Conservation (phyloP, 2,797 vertebrate genomes). For the Centropyge bicolor region DNA sequence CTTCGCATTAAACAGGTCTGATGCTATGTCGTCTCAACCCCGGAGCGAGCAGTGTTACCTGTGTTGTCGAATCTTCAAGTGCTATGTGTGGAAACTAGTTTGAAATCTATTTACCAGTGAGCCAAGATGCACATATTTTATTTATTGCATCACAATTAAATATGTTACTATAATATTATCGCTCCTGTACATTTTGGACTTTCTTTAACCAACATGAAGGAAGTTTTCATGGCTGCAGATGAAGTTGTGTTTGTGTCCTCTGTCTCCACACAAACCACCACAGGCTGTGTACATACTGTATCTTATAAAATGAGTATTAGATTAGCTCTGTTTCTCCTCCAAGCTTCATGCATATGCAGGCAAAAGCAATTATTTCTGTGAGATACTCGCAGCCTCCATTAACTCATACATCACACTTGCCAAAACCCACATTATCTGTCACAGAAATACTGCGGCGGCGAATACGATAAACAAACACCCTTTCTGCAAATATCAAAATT, state of each 20-base stretch:
- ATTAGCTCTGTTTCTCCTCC: slow-evolving; percentile 37
- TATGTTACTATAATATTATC: not conserved
- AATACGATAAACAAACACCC: slow-evolving; percentile 64
- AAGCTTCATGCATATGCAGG: slow-evolving; percentile 48
- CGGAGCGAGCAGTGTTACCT: not conserved
- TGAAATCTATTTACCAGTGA: not conserved
- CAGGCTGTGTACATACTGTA: slow-evolving; percentile 36
- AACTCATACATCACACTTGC: slow-evolving; percentile 59
- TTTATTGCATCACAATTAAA: not conserved
- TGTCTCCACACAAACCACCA: slow-evolving; percentile 23
- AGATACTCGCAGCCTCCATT: slow-evolving; percentile 59
- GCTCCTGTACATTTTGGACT: not conserved
- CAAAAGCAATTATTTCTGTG: slow-evolving; percentile 65
- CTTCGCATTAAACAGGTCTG: slow-evolving; percentile 8
- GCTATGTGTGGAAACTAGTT: not conserved
- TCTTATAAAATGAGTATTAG: slow-evolving; percentile 39
- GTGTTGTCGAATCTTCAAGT: not conserved
- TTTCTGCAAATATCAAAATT: slow-evolving; percentile 58
- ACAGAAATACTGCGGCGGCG: slow-evolving; percentile 55
- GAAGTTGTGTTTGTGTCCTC: slow-evolving; percentile 33
- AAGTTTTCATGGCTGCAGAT: slow-evolving; percentile 14
- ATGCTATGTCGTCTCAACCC: not conserved
- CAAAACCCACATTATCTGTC: slow-evolving; percentile 58
- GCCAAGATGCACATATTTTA: not conserved
- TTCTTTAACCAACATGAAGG: slow-evolving; percentile 4